Percentiles rank a stretch among this genome's conserved stretches.
Conservation (phyloP, 1,140 invertebrate species). For the Drosophila burlai region DNA sequence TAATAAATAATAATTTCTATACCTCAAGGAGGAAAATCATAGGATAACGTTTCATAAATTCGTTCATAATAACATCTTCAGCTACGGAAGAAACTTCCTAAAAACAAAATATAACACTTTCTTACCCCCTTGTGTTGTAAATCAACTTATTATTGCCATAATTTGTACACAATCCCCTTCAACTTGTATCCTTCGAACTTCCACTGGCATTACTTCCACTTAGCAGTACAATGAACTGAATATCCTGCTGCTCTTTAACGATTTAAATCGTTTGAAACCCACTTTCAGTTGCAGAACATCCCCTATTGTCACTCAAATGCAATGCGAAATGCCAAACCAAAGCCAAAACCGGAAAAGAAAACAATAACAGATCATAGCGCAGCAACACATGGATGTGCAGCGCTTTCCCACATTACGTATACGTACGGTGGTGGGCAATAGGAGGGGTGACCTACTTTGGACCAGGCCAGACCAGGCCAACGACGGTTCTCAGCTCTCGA, state of each 20-base stretch:
- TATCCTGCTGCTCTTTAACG: not conserved
- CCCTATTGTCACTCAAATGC: constrained; percentile 23
- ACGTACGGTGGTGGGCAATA: constrained; percentile 44
- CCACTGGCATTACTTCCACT: not conserved
- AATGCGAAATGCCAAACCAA: constrained; percentile 21
- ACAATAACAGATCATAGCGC: constrained; percentile 37
- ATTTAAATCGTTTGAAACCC: constrained; percentile 1
- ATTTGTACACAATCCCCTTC: not conserved
- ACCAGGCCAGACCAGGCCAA: constrained; percentile 18
- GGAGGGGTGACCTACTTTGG: constrained; percentile 43
- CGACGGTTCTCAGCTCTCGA: constrained; percentile 18
- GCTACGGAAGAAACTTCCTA: too few relatives aligned
- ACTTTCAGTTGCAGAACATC: constrained; percentile 5
- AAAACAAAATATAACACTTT: not conserved
- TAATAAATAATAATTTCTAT: not conserved
- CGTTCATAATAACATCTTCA: too few relatives aligned
- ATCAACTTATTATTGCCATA: not conserved
- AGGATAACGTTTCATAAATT: not conserved
- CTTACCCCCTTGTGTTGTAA: not conserved
- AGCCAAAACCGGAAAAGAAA: constrained; percentile 23
- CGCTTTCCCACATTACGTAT: constrained; percentile 20
- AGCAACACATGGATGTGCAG: constrained; percentile 38
- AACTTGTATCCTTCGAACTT: not conserved
- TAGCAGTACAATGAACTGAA: not conserved
- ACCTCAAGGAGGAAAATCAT: not conserved